A percentile compares a stretch with the other conserved stretches of the same genome.
Conservation (phyloP, 2,113 vertebrate genomes). For the Atlantisia rogersi region DNA sequence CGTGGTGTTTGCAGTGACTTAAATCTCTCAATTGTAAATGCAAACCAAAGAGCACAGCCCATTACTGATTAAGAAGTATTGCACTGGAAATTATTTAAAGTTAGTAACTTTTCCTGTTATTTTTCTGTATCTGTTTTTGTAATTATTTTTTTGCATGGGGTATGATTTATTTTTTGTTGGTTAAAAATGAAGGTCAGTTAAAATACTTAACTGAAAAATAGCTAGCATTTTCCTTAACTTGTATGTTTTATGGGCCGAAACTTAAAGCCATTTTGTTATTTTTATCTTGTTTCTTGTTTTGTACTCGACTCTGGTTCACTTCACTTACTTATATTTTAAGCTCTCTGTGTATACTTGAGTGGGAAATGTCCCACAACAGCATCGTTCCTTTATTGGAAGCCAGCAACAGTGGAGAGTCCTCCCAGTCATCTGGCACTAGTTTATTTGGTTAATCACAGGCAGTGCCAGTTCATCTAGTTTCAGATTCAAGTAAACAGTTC, state of each 20-base stretch:
- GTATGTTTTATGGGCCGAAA: not conserved
- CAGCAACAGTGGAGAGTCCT: not conserved
- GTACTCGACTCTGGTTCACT: not conserved
- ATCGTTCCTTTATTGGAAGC: not conserved
- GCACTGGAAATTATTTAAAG: not conserved
- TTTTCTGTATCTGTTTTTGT: not conserved
- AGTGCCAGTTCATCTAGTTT: not conserved
- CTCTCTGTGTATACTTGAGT: not conserved
- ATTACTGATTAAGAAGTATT: not conserved
- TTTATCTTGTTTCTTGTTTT: not conserved
- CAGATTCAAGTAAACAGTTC: not conserved
- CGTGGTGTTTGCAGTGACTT: constrained; percentile 42
- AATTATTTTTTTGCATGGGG: not conserved
- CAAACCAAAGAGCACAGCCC: constrained; percentile 9
- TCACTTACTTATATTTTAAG: not conserved
- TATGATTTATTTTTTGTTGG: not conserved
- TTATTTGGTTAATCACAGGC: not conserved
- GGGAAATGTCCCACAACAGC: not conserved
- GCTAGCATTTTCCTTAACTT: not conserved
- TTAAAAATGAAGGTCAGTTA: not conserved
- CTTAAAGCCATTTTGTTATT: not conserved
- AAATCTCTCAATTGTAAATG: constrained; percentile 44
- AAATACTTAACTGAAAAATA: not conserved
- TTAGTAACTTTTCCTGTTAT: not conserved
- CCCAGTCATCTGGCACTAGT: not conserved